Base-by-base conservation (phyloP, 2,113 vertebrate genomes). In the Bettongia penicillata region DNA sequence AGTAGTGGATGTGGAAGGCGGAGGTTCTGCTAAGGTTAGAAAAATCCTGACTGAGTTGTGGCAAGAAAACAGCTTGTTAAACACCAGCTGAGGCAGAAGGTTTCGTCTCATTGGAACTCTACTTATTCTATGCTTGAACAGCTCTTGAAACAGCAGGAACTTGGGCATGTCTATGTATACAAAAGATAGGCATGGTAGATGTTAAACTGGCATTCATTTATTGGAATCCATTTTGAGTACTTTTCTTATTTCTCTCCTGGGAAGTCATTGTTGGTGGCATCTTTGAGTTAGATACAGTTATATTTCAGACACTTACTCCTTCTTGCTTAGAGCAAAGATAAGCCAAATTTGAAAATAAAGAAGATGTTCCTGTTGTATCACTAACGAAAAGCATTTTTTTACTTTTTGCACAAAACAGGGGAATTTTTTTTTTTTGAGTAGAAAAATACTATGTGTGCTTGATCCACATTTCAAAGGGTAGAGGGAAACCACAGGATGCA, bases 11-110 rank as follows among this genome's bases (percentile, higher is more conserved):
- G 90, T 96, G 96, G 96, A 97, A 97, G 92, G 94, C 93, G 97
- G 93, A 93, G 90, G 94, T 98, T 98, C 96, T 98, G 96, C 96
- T 96, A 97, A 98, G 96, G 97, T 91, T 97, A 97, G 97, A 98
- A 98, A 98, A 98, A 98, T 97, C 96, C 98, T 98, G 96, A 84
- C 98, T 98, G 98, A 98, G 97, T 96, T 97, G 97, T 96, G 97
- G 97, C 96, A 97, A 98, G 98, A 98, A 98, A 98, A 97, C 97
- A 98, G 97, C 98, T 98, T 98, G 98, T 98, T 98, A 98, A 98
- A 98, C 98, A 98, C 98, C 98, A 98, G 98, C 98, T 93, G 97
- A 98, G 98, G 98, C 98, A 98, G 98, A 98, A 98, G 98, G 98
- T 97, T 98, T 98, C 91, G 92, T 98, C 98, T 98, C 96, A 93